These are phyloP conservation scores for Drosophila borealis DNA, from an alignment of 2,888 invertebrate species.

Conservation along the genomic window DNA sequence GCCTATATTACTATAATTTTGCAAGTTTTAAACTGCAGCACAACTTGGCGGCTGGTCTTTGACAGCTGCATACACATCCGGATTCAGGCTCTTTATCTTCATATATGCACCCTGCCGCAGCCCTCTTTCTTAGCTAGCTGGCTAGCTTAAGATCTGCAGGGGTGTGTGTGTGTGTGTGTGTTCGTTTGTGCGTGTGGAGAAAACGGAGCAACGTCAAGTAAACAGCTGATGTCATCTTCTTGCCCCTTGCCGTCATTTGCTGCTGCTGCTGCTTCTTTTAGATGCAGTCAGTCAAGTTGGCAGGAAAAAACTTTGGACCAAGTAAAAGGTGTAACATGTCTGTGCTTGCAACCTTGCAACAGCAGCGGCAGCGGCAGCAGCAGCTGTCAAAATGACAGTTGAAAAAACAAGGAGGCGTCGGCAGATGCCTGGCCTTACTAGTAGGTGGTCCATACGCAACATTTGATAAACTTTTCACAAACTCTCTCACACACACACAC, in stretches of 20 bases:
- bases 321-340: constrained; percentile 59
- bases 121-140: constrained; percentile 4
- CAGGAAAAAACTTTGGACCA: constrained; percentile 48
- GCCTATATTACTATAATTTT: constrained; percentile 44
- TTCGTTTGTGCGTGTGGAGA: background rate
- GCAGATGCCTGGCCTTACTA: constrained; percentile 23
- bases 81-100: constrained; percentile 41
- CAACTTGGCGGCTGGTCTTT: constrained; percentile 68
- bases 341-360: constrained; percentile 46
- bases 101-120: background rate
- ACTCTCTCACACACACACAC: constrained; percentile 16
- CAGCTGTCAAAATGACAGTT: constrained; percentile 82
- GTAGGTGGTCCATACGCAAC: constrained; percentile 44
- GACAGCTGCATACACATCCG: constrained; percentile 69
- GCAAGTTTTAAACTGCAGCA: constrained; percentile 56
- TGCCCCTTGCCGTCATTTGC: constrained; percentile 16
- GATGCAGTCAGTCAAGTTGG: constrained; percentile 60
- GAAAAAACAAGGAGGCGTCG: constrained; percentile 65
- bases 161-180: background rate
- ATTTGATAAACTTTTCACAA: constrained; percentile 62
- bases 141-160: constrained; percentile 9
- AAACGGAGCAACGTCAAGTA: constrained; percentile 31
- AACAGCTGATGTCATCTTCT: constrained; percentile 55
- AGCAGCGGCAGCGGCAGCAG: constrained; percentile 41
- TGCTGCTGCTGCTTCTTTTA: constrained; percentile 28